phyloP scores from a whole-genome alignment of 1,140 invertebrate species.

The Drosophila tropicalis region DNA sequence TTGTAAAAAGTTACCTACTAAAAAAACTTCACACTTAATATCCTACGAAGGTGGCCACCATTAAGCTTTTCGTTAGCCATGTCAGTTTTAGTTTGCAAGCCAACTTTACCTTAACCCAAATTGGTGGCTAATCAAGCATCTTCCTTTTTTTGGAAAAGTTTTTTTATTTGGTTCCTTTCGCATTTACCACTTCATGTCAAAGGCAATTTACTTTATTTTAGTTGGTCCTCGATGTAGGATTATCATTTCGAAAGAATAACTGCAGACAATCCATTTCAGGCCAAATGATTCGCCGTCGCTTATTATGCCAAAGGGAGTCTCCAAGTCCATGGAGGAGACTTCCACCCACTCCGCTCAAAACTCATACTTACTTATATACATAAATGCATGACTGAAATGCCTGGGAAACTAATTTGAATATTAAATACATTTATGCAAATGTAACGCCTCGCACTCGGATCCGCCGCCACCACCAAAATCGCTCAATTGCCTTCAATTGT shows the following conservation, averaged over 20 bases:
- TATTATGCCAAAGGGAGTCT: conserved; percentile 6
- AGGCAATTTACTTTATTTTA: conserved; percentile 47
- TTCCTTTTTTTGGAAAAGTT: neutral
- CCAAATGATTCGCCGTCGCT: conserved; percentile 1
- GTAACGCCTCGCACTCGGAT: conserved; percentile 38
- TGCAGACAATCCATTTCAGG: conserved; percentile 21
- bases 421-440: conserved; percentile 81
- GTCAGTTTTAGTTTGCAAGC: neutral
- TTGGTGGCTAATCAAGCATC: conserved; percentile 15
- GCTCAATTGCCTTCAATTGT: conserved; percentile 75
- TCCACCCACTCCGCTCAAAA: neutral
- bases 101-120: conserved; percentile 15
- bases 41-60: too few relatives aligned
- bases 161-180: conserved; percentile 1
- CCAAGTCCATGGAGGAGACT: neutral
- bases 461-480: conserved; percentile 41
- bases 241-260: conserved; percentile 43
- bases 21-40: too few relatives aligned
- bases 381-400: conserved; percentile 55
- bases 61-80: too few relatives aligned
- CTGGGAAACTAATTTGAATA: conserved; percentile 70
- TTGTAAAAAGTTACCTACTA: too few relatives aligned
- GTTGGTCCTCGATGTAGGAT: conserved; percentile 41
- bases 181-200: conserved; percentile 36
- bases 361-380: conserved; percentile 11